Evolutionary conservation across 2,113 vertebrate genomes (phyloP).

Genomic region (Actenoides lindsayi): DNA sequence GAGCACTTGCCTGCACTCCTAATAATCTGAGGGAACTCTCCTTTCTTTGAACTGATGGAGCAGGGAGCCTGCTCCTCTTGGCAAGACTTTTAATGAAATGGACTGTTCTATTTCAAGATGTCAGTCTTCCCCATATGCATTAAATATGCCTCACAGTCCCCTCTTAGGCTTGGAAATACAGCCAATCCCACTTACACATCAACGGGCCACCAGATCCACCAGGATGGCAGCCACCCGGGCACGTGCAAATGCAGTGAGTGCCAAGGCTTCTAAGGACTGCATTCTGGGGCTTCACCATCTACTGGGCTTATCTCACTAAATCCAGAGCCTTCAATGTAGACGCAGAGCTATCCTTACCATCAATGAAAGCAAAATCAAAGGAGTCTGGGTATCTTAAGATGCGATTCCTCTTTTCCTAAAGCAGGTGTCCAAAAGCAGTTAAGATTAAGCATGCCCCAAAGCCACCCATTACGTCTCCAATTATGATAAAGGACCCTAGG

Average conservation of each 20-base stretch:
- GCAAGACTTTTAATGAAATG: background rate
- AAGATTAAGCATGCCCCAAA: background rate
- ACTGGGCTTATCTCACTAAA: background rate
- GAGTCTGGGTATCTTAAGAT: background rate
- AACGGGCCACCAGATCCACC: background rate
- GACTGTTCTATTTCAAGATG: background rate
- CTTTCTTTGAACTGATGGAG: background rate
- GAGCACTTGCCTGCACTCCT: background rate
- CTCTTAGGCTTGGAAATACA: background rate
- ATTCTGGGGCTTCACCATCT: background rate
- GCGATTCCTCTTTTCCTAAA: background rate
- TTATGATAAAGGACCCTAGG: background rate
- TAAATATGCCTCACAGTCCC: background rate
- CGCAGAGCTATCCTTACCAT: background rate
- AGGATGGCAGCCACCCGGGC: background rate
- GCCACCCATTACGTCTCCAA: background rate
- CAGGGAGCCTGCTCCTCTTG: background rate
- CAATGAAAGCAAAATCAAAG: background rate
- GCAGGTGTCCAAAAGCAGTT: background rate
- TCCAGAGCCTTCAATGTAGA: background rate
- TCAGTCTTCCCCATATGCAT: background rate
- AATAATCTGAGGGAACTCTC: background rate
- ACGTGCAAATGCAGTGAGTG: background rate
- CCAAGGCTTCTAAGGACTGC: background rate
- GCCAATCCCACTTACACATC: background rate